Percentiles rank a stretch among this genome's conserved stretches.
Evolutionary conservation across 2,888 invertebrate species (phyloP).

Genomic region (Drosophila borealis): DNA sequence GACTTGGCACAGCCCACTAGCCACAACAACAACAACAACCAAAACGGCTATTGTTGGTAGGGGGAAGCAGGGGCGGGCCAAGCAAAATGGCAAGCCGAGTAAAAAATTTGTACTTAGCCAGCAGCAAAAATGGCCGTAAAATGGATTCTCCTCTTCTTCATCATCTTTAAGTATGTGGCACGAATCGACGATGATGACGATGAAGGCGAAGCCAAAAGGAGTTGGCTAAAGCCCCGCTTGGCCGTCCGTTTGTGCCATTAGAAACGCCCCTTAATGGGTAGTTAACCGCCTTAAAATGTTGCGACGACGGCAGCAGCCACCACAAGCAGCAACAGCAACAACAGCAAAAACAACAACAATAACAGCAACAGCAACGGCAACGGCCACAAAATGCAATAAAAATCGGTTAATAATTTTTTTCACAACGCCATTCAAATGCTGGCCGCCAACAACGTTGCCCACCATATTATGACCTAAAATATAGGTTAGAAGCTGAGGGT

Average conservation of each 20-base stretch:
- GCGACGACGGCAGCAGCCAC: constrained; percentile 42
- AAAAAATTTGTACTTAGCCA: constrained; percentile 63
- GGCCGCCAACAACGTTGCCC: constrained; percentile 42
- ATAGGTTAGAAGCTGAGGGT: constrained; percentile 71
- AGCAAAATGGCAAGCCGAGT: constrained; percentile 44
- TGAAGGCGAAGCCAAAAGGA: constrained; percentile 48
- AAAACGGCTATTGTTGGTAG: constrained; percentile 36
- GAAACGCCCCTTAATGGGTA: constrained; percentile 81
- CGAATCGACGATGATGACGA: constrained; percentile 55
- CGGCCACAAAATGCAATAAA: constrained; percentile 70
- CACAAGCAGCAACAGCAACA: constrained; percentile 11
- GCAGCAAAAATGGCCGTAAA: constrained; percentile 76
- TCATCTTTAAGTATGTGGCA: constrained; percentile 68
- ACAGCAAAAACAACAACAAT: constrained; percentile 11
- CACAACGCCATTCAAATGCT: constrained; percentile 77
- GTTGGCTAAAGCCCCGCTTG: constrained; percentile 32
- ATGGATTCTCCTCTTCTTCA: constrained; percentile 51
- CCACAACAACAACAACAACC: constrained; percentile 30
- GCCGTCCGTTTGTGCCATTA: constrained; percentile 68
- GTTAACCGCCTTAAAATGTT: constrained; percentile 79
- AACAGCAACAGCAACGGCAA: constrained; percentile 31
- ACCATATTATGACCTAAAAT: constrained; percentile 69
- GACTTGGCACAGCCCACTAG: constrained; percentile 60
- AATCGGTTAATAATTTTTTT: constrained; percentile 82
- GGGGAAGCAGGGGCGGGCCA: constrained; percentile 4